Percentiles rank a stretch among this genome's conserved stretches.
phyloP scores from a whole-genome alignment of 2,888 invertebrate genomes.

The Acheta domesticus region DNA sequence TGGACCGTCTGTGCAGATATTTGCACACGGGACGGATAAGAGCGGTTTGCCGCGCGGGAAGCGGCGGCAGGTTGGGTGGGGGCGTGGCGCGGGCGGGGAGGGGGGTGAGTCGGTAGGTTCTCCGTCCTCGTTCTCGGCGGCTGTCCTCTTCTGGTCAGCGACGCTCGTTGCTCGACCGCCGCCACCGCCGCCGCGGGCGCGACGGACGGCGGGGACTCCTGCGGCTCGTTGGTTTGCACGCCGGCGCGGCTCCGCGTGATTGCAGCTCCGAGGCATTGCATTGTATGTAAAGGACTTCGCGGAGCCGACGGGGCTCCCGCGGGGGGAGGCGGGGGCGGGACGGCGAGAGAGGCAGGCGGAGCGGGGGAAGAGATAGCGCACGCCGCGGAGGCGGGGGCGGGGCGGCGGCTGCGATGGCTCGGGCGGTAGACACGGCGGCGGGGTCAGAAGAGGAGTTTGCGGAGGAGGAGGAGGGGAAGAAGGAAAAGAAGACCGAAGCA shows the following conservation, averaged over 20 bases:
- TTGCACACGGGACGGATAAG: background rate
- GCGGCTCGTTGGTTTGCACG: background rate
- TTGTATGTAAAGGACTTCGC: constrained; percentile 18
- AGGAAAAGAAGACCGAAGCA: background rate
- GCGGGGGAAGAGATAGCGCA: constrained; percentile 2
- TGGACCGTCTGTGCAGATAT: constrained; percentile 18
- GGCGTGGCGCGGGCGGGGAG: background rate
- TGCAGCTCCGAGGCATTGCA: background rate
- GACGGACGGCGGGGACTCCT: background rate
- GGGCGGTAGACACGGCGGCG: background rate
- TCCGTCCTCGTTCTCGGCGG: background rate
- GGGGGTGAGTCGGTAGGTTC: background rate
- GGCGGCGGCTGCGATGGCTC: background rate
- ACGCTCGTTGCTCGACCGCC: background rate
- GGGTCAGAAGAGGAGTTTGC: background rate
- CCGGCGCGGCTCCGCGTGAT: background rate
- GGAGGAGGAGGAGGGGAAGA: background rate
- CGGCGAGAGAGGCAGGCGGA: background rate
- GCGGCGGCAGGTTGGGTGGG: background rate
- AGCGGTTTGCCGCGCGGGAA: background rate
- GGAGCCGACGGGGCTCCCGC: background rate
- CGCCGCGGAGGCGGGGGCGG: background rate
- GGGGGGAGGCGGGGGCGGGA: background rate
- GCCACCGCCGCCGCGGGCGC: background rate
- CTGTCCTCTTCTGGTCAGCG: background rate